These are phyloP conservation scores for Scomber scombrus DNA, from an alignment of 2,113 vertebrate species.

Conservation along the genomic window DNA sequence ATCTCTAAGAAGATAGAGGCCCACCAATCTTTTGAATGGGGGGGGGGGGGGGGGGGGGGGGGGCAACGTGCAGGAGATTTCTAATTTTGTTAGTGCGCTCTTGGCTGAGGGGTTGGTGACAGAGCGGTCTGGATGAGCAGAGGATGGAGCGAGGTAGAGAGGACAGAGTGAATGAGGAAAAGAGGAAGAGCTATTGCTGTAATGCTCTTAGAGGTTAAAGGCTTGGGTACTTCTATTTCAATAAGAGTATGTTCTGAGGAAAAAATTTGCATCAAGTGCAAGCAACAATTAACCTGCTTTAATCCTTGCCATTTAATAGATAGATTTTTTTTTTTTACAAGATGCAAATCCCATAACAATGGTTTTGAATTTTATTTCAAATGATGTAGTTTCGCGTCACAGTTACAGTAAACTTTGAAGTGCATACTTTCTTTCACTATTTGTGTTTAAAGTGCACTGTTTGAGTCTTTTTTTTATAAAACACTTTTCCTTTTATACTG, in stretches of 20 bases:
- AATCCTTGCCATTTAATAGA: conserved; percentile 8
- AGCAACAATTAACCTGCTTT: conserved; percentile 39
- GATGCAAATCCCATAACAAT: neutral
- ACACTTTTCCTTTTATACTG: conserved; percentile 2
- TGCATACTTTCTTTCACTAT: neutral
- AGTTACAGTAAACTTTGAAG: conserved; percentile 19
- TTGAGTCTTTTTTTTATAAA: conserved; percentile 36
- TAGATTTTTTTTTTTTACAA: neutral
- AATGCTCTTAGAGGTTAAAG: conserved; percentile 54
- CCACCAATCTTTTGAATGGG: conserved; percentile 73
- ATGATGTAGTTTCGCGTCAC: neutral
- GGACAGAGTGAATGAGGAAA: neutral
- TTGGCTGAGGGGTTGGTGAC: conserved; percentile 54
- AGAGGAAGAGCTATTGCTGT: conserved; percentile 24
- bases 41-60: conserved; percentile 1
- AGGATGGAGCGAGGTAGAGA: conserved; percentile 19
- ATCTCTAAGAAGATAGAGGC: conserved; percentile 80
- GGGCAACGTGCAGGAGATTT: conserved; percentile 65
- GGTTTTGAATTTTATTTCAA: conserved; percentile 15
- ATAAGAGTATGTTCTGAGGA: conserved; percentile 23
- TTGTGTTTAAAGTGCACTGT: conserved; percentile 21
- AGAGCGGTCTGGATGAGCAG: conserved; percentile 20
- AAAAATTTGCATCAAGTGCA: conserved; percentile 31
- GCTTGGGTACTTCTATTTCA: conserved; percentile 26
- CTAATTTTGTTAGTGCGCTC: conserved; percentile 73